Evolutionary conservation across 2,888 invertebrate genomes (phyloP), one percentile per base, ranked within the genome.

Genomic region (Stenchaetothrips biformis): DNA sequence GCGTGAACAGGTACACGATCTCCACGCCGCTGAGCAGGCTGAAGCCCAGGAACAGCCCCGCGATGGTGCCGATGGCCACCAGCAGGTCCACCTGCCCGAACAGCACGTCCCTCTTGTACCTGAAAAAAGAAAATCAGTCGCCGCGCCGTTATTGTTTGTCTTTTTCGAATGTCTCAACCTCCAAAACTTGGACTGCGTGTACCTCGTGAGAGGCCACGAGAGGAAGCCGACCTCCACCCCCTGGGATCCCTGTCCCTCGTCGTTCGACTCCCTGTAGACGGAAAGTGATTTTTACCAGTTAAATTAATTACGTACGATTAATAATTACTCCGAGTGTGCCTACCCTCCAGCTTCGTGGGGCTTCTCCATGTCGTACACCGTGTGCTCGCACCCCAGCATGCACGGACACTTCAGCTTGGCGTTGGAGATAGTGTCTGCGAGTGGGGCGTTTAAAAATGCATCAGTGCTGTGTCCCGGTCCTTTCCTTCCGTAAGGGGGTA

Each of bases 61-160:
- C 89, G 16, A 89, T 89, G 21, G 89, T 89, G 8, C 89, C 89
- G 80, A 86, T 86, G 0, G 91, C 91, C 74, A 92, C 94, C 78
- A 94, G 85, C 79, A 95, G 88, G 87, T 95, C 95, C 0, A 95
- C 93, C 94, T 94, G 94, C 81, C 94, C 95, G 85, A 95, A 95
- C 77, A 93, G 89, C 25, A 94, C 94, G 86, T 94, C 94, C 48
- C 94, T 90, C 85, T 93, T 94, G 85, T 25, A 74, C 67, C 67
- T 74, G 67, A n/a, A n/a, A n/a, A n/a, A n/a, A n/a, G n/a, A n/a
- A n/a, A n/a, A n/a, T n/a, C n/a, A n/a, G n/a, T n/a, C n/a, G n/a
- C n/a, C n/a, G n/a, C n/a, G n/a, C n/a, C n/a, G n/a, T n/a, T n/a
- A n/a, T n/a, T n/a, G n/a, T n/a, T n/a, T n/a, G n/a, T n/a, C n/a